These are phyloP conservation scores for Habrosyne pyritoides DNA, from an alignment of 2,888 invertebrate genomes.

Conservation along the genomic window DNA sequence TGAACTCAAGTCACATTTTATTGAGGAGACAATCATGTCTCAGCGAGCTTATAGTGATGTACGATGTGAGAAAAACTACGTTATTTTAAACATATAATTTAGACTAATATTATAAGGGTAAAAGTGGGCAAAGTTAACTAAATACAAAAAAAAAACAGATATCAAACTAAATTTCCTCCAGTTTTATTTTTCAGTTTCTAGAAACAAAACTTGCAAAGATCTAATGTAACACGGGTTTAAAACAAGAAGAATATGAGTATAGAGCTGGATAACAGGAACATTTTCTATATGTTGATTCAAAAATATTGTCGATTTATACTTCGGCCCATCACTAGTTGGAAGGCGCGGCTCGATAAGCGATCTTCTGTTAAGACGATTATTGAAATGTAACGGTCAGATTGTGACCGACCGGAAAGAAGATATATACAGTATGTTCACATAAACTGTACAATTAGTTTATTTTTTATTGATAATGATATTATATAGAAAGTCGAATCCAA, in stretches of 20 bases:
- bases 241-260: too few species aligned
- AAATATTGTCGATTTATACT: constrained; percentile 19
- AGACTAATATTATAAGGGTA: too few species aligned
- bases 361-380: constrained; percentile 83
- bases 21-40: constrained; percentile 68
- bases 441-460: neutral
- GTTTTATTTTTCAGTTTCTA: too few species aligned
- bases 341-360: constrained; percentile 79
- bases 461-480: neutral
- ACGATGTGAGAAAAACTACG: neutral
- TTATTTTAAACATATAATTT: neutral
- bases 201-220: too few species aligned
- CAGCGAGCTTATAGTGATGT: constrained; percentile 48
- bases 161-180: too few species aligned
- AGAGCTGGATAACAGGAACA: too few species aligned
- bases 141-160: too few species aligned
- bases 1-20: constrained; percentile 71
- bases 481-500: too few species aligned
- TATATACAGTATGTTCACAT: constrained; percentile 49
- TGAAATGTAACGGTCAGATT: constrained; percentile 84
- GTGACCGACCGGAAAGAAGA: constrained; percentile 78
- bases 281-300: too few species aligned
- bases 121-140: too few species aligned
- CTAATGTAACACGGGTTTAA: too few species aligned
- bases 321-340: constrained; percentile 58